Evolutionary conservation across 2,888 invertebrate species (phyloP).

Genomic region (Dichetophora obliterata): DNA sequence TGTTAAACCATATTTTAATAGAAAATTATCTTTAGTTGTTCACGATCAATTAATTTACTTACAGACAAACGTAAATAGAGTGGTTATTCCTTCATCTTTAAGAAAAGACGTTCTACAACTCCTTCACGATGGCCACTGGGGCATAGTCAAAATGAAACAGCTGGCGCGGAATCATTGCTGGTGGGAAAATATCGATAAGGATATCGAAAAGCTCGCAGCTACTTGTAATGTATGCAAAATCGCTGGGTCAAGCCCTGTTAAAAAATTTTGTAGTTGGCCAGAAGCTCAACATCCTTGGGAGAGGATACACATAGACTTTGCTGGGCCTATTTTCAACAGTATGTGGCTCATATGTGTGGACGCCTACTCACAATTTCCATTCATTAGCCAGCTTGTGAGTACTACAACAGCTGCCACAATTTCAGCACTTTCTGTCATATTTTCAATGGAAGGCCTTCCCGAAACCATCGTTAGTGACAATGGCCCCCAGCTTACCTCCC

Average conservation of each 20-base stretch:
- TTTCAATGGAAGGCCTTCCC: constrained; percentile 53
- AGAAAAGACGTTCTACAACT: neutral
- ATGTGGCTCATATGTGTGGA: constrained; percentile 49
- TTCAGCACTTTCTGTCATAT: constrained; percentile 39
- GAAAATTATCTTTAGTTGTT: constrained; percentile 15
- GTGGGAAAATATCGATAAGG: neutral
- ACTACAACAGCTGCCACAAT: constrained; percentile 37
- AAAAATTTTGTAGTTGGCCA: too few relatives aligned
- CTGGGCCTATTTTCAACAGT: constrained; percentile 58
- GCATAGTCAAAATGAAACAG: neutral
- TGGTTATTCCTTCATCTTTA: neutral
- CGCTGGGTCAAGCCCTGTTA: neutral
- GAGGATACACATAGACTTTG: constrained; percentile 67
- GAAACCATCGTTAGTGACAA: constrained; percentile 53
- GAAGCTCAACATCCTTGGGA: constrained; percentile 53
- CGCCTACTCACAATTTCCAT: constrained; percentile 44
- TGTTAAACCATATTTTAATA: constrained; percentile 1
- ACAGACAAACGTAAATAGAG: constrained; percentile 38
- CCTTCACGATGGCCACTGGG: neutral
- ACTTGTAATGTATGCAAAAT: neutral
- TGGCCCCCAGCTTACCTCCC: constrained; percentile 50
- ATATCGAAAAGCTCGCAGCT: neutral
- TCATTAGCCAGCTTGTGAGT: constrained; percentile 16
- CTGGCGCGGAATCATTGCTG: neutral
- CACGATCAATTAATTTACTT: neutral